A percentile compares a stretch with the other conserved stretches of the same genome.
Conservation (phyloP, 2,888 invertebrate species). For the Pomacea canaliculata region DNA sequence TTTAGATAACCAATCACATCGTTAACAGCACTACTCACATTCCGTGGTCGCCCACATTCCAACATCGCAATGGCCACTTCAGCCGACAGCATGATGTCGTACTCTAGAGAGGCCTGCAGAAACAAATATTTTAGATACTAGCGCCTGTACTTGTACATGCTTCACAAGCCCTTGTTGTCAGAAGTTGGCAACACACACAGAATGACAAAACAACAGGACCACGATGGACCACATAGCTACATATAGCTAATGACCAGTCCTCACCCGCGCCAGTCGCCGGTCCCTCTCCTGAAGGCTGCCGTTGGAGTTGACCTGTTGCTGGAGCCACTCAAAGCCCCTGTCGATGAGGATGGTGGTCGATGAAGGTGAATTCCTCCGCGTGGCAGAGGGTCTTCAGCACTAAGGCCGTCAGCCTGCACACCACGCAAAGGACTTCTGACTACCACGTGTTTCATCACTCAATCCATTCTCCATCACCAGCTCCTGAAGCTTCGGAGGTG, state of each 20-base stretch:
- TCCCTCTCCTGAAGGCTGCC: constrained; percentile 25
- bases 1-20: no score
- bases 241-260: no score
- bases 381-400: constrained; percentile 38
- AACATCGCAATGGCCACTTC: constrained; percentile 31
- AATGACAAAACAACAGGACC: no score
- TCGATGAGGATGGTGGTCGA: constrained; percentile 30
- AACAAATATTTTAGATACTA: neutral
- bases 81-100: constrained; percentile 32
- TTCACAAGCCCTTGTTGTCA: no score
- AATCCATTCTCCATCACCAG: no score
- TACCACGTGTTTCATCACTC: no score
- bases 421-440: no score
- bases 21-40: neutral
- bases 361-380: constrained; percentile 21
- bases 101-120: constrained; percentile 28
- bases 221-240: no score
- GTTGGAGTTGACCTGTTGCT: constrained; percentile 17
- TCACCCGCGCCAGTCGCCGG: constrained; percentile 26
- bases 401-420: constrained; percentile 37
- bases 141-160: no score
- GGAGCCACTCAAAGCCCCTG: constrained; percentile 33
- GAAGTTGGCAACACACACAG: no score
- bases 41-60: constrained; percentile 26
- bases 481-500: neutral